Percentiles rank a stretch among this genome's conserved stretches.
Evolutionary conservation across 2,113 vertebrate genomes (phyloP).

Genomic region (Lepus europaeus): DNA sequence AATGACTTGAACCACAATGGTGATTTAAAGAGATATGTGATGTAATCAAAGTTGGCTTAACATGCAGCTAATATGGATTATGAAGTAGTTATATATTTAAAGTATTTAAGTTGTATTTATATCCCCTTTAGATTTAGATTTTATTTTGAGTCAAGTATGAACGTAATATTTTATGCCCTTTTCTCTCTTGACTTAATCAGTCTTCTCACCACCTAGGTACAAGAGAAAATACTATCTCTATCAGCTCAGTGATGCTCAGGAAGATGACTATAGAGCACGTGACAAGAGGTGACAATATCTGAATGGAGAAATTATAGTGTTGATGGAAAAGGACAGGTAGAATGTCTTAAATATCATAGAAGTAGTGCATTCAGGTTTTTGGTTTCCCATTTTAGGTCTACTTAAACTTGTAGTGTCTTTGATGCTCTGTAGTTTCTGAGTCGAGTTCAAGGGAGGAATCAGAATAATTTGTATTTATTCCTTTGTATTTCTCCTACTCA

Average conservation of each 20-base stretch:
- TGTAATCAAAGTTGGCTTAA: neutral
- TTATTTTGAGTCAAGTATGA: neutral
- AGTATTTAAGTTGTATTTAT: neutral
- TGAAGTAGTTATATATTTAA: neutral
- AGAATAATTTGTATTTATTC: neutral
- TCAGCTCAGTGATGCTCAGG: neutral
- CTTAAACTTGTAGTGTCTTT: neutral
- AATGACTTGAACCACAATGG: neutral
- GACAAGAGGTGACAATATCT: neutral
- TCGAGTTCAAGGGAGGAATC: neutral
- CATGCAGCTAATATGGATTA: neutral
- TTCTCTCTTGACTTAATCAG: slow-evolving; percentile 41
- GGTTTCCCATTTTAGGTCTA: neutral
- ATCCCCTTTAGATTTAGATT: neutral
- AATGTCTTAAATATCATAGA: neutral
- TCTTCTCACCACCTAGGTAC: neutral
- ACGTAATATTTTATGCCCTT: neutral
- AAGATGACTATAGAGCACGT: neutral
- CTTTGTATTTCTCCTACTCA: neutral
- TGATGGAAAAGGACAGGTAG: neutral
- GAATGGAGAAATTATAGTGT: neutral
- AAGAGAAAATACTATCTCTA: slow-evolving; percentile 28
- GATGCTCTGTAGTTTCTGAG: neutral
- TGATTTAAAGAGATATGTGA: neutral
- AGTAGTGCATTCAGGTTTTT: neutral